A percentile compares a stretch with the other conserved stretches of the same genome.
These are phyloP conservation scores for Pandemis cinnamomeana DNA, from an alignment of 2,888 invertebrate species.

Conservation along the genomic window DNA sequence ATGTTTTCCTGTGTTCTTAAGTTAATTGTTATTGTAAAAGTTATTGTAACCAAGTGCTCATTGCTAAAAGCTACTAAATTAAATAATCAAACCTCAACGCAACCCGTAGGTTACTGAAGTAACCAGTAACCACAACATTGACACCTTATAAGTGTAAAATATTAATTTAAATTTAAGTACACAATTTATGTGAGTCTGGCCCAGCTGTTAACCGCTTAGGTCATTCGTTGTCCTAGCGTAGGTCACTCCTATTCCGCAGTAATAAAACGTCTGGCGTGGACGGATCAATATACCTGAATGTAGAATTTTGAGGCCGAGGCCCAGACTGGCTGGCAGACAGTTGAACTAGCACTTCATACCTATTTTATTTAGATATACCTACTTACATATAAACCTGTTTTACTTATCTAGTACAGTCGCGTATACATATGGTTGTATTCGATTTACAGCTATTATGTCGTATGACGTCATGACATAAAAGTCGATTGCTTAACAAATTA, in stretches of 20 bases:
- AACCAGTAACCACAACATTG: not conserved
- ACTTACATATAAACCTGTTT: too few species aligned
- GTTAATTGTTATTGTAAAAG: too few species aligned
- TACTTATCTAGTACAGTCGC: not conserved
- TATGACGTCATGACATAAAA: conserved; percentile 7
- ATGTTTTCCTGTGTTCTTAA: too few species aligned
- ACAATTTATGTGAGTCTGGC: not conserved
- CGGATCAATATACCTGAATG: conserved; percentile 61
- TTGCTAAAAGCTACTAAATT: too few species aligned
- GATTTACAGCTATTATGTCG: not conserved
- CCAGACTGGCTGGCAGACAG: conserved; percentile 55
- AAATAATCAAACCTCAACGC: too few species aligned
- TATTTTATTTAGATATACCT: not conserved
- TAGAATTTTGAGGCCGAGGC: conserved; percentile 57
- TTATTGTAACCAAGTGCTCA: too few species aligned
- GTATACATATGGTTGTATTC: not conserved
- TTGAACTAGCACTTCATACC: not conserved
- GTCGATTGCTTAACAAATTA: conserved; percentile 8
- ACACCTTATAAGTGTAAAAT: not conserved
- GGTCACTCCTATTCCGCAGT: conserved; percentile 43
- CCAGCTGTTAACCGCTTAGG: conserved; percentile 49
- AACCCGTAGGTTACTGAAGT: not conserved
- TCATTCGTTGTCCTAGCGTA: conserved; percentile 37
- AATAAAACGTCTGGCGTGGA: conserved; percentile 52
- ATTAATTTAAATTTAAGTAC: not conserved